phyloP scores from a whole-genome alignment of 2,888 invertebrate species.

The Resseliella maxima region DNA sequence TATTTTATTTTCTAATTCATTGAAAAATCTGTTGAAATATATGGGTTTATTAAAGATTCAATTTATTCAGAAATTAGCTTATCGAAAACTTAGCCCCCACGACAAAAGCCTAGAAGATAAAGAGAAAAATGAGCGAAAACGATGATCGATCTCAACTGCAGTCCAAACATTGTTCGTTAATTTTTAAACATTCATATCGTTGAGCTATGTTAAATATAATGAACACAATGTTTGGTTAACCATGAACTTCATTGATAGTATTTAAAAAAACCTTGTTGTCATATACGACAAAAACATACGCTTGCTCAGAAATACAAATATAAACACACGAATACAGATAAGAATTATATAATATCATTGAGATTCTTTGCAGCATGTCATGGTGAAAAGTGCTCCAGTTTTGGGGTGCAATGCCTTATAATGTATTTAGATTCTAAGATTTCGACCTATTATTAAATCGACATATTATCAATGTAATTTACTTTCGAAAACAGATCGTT shows the following conservation, averaged over 20 bases:
- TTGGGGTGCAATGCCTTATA: not conserved
- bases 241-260: constrained; percentile 37
- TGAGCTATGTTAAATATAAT: constrained; percentile 6
- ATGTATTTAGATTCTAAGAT: too few relatives aligned
- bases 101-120: not conserved
- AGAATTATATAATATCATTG: not conserved
- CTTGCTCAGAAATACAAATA: too few relatives aligned
- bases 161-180: not conserved
- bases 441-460: too few relatives aligned
- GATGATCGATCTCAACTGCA: not conserved
- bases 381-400: not conserved
- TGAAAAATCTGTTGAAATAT: too few relatives aligned
- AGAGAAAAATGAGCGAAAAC: not conserved
- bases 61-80: too few relatives aligned
- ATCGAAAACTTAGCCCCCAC: too few relatives aligned
- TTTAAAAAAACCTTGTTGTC: not conserved
- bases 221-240: constrained; percentile 38
- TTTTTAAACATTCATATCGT: constrained; percentile 20
- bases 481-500: too few relatives aligned
- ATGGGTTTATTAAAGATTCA: too few relatives aligned
- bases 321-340: too few relatives aligned
- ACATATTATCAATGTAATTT: too few relatives aligned
- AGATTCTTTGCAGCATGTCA: not conserved
- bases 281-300: not conserved
- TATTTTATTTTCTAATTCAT: too few relatives aligned